Evolutionary conservation across 2,888 invertebrate species (phyloP), one percentile per base, ranked within the genome.

Genomic region (Orchesella flavescens): DNA sequence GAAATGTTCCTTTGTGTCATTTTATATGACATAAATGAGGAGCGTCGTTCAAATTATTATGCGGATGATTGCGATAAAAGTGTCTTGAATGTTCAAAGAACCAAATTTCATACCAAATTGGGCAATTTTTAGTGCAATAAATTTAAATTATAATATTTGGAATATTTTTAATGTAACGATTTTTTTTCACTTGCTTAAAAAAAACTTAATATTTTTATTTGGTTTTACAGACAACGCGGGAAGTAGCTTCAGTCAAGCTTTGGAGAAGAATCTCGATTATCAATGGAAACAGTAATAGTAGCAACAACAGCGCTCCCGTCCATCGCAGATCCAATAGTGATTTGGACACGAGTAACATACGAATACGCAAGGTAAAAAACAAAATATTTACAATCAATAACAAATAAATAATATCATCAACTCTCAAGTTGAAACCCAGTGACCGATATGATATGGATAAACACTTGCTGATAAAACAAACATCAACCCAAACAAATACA

Each of bases 261-360:
- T 97, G 97, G 97, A 92, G 97, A 87, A 92, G 96, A 89, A 94
- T 97, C 87, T 95, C 95, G 46, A 95, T 94, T 79, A 93, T 93
- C 66, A 94, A 93, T 88, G 92, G 92, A 83, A 81, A 63, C 23
- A 79, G 57, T 43, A 78, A 63, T 21, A 78, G 65, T 81, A 72
- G 46, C 17, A 65, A 24, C 59, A 46, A 55, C 17, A 73, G 49
- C 55, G 79, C 86, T n/a, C 72, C 72, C 9, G 15, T 89, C 88
- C 77, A 86, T 71, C 89, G 90, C 49, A 91, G 95, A 88, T 93
- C 94, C 10, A 94, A 94, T 79, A 94, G 94, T 86, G 96, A 96
- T 89, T 93, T 95, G 89, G 96, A 97, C 90, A 94, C 96, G 90
- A 95, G 95, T 87, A 96, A 96, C 90, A 96, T 97, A 88, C 94